Evolutionary conservation across 64 coral and sea anemone species (phyloP), one percentile per base, ranked within the genome.

Genomic region (Trachythela sp.): DNA sequence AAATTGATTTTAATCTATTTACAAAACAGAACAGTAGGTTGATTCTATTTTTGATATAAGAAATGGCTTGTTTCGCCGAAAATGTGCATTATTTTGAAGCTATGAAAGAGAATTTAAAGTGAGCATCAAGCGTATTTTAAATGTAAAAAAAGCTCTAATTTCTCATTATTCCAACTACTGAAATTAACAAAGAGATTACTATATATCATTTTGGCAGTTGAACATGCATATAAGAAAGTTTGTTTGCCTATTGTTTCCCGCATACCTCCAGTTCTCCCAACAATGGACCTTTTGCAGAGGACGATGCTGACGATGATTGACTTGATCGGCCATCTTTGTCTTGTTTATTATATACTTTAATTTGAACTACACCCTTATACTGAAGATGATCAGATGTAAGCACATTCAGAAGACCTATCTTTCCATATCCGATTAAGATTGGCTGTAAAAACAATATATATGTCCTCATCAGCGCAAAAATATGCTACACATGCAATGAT

Each of bases 331-430:
- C 8, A 50, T n/a, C 85, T n/a, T n/a, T n/a, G n/a, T n/a, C n/a
- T 22, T 13, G 20, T 37, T 42, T 41, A 40, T 18, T 92, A 29
- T 39, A 43, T 2, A 29, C 48, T 41, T 92, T 95, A 58, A 97
- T 92, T 43, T 91, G 80, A 45, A 95, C 18, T 0, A 39, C 32
- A 0, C 83, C 84, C 67, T 83, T 83, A 39, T 92, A 92, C 31
- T 54, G 87, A 6, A 99, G 85, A 36, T 83, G 80, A 38, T 86
- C 41, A 33, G 96, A 99, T 14, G 59, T 68, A 36, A 99, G 86
- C 10, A 99, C 93, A 48, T 51, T 72, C 72, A 70, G 90, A 24
- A 99, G 48, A 9, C 89, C 80, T 9, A 99, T 58, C 24, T 67
- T 49, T 87, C 91, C 96, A 60, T 59, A 17, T 85, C 96, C 96